Percentiles rank a stretch among this genome's conserved stretches.
These are phyloP conservation scores for Actinia equina DNA, from an alignment of 64 coral and sea anemone genomes.

Conservation along the genomic window DNA sequence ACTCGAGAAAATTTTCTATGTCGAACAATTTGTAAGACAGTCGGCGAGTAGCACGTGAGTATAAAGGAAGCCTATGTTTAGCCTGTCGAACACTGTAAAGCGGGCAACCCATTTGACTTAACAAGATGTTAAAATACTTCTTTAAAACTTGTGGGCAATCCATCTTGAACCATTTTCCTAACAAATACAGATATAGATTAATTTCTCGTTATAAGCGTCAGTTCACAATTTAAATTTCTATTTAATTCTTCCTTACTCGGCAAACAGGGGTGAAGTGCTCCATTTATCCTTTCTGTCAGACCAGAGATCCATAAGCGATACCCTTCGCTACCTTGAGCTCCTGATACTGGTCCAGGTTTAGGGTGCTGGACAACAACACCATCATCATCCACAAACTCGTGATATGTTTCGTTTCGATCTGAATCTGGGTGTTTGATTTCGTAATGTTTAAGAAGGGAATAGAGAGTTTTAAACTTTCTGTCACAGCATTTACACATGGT, in stretches of 20 bases:
- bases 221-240: background rate
- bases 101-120: background rate
- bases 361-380: background rate
- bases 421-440: background rate
- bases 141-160: conserved; percentile 16
- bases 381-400: background rate
- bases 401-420: background rate
- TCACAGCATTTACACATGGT: background rate
- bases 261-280: background rate
- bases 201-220: background rate
- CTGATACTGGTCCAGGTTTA: background rate
- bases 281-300: background rate
- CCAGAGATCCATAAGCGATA: conserved; percentile 6
- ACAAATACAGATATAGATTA: background rate
- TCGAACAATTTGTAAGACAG: conserved; percentile 26
- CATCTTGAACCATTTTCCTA: conserved; percentile 26
- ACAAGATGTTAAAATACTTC: background rate
- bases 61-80: background rate
- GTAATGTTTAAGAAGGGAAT: background rate
- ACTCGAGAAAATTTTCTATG: conserved; percentile 9
- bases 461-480: background rate
- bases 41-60: background rate
- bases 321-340: background rate
- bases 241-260: background rate
- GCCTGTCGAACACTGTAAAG: conserved; percentile 9